Evolutionary conservation across 2,113 vertebrate genomes (phyloP).

Genomic region (Onychostruthus taczanowskii): DNA sequence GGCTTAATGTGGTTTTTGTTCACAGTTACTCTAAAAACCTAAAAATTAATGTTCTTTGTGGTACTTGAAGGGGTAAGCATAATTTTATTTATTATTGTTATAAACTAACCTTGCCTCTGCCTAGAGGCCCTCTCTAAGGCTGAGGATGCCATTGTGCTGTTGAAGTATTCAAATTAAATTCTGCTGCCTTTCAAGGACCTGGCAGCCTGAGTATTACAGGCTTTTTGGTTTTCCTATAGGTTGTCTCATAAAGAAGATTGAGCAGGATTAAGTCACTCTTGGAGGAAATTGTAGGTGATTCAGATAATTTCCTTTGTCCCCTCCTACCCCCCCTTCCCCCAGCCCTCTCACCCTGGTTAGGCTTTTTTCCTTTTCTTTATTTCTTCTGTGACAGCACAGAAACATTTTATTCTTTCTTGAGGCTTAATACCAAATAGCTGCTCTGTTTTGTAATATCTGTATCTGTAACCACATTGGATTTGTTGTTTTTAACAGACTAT

Average conservation of each 20-base stretch:
- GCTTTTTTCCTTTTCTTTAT: background rate
- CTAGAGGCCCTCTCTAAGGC: background rate
- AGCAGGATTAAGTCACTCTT: background rate
- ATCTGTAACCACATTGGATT: background rate
- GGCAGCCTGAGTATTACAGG: background rate
- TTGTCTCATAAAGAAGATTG: background rate
- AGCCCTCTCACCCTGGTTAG: background rate
- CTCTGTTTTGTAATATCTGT: background rate
- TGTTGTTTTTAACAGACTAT: background rate
- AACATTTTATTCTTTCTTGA: slow-evolving; percentile 3
- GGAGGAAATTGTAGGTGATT: background rate
- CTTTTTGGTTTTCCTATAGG: background rate
- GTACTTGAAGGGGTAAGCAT: background rate
- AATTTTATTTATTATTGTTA: slow-evolving; percentile 11
- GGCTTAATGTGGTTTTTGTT: background rate
- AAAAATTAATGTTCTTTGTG: slow-evolving; percentile 10
- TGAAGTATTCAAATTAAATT: background rate
- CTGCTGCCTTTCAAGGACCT: background rate
- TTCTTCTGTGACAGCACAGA: background rate
- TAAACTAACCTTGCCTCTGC: background rate
- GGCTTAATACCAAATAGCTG: background rate
- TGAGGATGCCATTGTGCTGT: background rate
- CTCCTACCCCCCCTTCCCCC: fast-evolving
- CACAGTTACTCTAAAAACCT: background rate
- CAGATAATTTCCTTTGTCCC: background rate